Percentiles rank a stretch among this genome's conserved stretches.
Conservation (phyloP, 1,140 invertebrate species). For the Telenomus remus region DNA sequence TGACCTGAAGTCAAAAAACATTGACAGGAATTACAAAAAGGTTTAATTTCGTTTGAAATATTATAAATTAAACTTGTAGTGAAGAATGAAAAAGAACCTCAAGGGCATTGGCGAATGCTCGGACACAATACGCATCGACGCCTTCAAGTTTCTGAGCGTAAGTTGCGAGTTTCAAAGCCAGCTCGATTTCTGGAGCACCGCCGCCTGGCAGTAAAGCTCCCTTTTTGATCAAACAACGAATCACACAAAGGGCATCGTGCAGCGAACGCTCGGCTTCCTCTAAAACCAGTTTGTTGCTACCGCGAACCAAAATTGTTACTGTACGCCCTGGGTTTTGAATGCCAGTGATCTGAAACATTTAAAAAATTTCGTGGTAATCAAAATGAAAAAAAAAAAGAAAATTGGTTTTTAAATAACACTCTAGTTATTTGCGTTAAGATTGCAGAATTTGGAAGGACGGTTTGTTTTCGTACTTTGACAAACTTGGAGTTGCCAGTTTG, state of each 20-base stretch:
- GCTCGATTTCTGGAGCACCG: conserved; percentile 97
- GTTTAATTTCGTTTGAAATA: too few relatives aligned
- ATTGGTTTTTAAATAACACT: too few relatives aligned
- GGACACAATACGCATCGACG: conserved; percentile 95
- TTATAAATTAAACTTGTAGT: too few relatives aligned
- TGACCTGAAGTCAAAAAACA: conserved; percentile 72
- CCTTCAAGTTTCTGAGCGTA: conserved; percentile 90
- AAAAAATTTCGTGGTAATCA: neutral
- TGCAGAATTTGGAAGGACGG: neutral
- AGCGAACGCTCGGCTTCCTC: conserved; percentile 97
- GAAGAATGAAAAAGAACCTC: conserved; percentile 81
- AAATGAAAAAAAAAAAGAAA: too few relatives aligned
- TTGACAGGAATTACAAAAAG: neutral
- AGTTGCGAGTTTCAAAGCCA: conserved; percentile 89
- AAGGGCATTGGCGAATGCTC: conserved; percentile 96
- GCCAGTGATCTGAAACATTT: conserved; percentile 84
- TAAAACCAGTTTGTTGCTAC: conserved; percentile 97
- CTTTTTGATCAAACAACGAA: conserved; percentile 97
- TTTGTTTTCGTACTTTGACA: conserved; percentile 83
- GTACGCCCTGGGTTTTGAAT: conserved; percentile 92
- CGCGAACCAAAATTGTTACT: conserved; percentile 94
- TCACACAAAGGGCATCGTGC: conserved; percentile 98
- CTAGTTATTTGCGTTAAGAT: too few relatives aligned
- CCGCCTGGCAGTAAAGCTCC: conserved; percentile 94
- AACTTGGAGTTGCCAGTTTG: conserved; percentile 92